These are phyloP conservation scores for Coregonus ussuriensis DNA, from an alignment of 2,797 vertebrate species.

Conservation along the genomic window DNA sequence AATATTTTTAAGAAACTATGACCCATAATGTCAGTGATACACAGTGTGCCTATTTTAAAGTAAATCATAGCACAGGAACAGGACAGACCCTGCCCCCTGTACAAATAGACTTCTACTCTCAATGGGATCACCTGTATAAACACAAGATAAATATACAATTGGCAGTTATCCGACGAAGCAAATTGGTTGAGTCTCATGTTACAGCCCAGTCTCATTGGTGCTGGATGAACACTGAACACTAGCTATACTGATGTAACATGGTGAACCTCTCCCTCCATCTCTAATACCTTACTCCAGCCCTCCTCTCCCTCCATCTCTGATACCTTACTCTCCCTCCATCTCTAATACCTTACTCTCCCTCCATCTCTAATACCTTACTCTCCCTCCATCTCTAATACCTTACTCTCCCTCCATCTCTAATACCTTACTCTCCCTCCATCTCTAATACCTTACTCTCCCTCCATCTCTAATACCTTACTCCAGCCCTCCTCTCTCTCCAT, in stretches of 20 bases:
- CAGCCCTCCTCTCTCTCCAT: too few relatives aligned
- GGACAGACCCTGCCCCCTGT: neutral
- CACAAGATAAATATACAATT: neutral
- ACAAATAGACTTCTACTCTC: neutral
- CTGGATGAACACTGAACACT: conserved; percentile 21
- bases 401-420: too few relatives aligned
- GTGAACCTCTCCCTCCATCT: neutral
- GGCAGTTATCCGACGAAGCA: neutral
- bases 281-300: too few relatives aligned
- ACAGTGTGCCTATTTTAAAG: neutral
- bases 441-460: too few relatives aligned
- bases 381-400: too few relatives aligned
- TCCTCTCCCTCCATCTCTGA: too few relatives aligned
- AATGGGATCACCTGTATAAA: neutral
- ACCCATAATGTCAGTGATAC: neutral
- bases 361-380: too few relatives aligned
- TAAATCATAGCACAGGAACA: neutral
- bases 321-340: too few relatives aligned
- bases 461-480: too few relatives aligned
- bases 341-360: too few relatives aligned
- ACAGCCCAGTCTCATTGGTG: neutral
- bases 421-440: too few relatives aligned
- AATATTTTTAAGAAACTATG: neutral
- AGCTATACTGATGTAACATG: neutral
- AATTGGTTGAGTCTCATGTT: neutral